Conservation (phyloP, 2,888 invertebrate species). For the Drosophila mimetica region DNA sequence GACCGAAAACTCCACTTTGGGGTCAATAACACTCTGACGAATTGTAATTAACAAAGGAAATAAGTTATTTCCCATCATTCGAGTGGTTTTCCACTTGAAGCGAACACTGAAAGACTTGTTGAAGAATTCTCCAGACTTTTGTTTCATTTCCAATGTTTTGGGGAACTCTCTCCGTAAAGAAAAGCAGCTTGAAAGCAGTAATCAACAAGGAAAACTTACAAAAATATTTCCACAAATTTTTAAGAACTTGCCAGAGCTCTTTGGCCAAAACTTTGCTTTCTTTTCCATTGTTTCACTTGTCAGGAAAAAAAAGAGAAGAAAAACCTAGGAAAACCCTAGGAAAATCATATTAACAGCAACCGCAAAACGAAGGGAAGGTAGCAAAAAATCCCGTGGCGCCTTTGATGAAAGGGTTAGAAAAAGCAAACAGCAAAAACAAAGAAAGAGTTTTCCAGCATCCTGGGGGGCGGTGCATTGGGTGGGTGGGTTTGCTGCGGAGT, state of each 20-base stretch:
- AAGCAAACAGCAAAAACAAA: conserved; percentile 38
- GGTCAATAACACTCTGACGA: conserved; percentile 24
- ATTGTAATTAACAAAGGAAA: conserved; percentile 24
- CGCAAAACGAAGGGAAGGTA: conserved; percentile 52
- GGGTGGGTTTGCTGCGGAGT: not conserved
- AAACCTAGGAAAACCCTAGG: conserved; percentile 31
- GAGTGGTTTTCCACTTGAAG: conserved; percentile 1
- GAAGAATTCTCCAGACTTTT: conserved; percentile 8
- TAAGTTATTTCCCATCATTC: not conserved
- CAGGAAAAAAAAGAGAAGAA: conserved; percentile 4
- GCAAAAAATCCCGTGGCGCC: conserved; percentile 56
- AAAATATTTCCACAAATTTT: conserved; percentile 6
- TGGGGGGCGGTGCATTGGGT: conserved; percentile 1
- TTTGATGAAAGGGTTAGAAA: conserved; percentile 71
- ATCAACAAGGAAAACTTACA: not conserved
- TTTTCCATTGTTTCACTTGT: not conserved
- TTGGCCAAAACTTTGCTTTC: conserved; percentile 1
- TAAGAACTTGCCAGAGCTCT: not conserved
- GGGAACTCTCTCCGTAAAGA: not conserved
- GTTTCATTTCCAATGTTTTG: conserved; percentile 1
- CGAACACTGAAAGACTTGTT: conserved; percentile 1
- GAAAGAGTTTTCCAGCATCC: conserved; percentile 15
- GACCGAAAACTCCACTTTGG: conserved; percentile 5
- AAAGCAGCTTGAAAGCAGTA: not conserved
- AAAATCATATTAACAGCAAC: conserved; percentile 70